A percentile compares a stretch with the other conserved stretches of the same genome.
Evolutionary conservation across 1,140 invertebrate species (phyloP).

Genomic region (Latrodectus geometricus): DNA sequence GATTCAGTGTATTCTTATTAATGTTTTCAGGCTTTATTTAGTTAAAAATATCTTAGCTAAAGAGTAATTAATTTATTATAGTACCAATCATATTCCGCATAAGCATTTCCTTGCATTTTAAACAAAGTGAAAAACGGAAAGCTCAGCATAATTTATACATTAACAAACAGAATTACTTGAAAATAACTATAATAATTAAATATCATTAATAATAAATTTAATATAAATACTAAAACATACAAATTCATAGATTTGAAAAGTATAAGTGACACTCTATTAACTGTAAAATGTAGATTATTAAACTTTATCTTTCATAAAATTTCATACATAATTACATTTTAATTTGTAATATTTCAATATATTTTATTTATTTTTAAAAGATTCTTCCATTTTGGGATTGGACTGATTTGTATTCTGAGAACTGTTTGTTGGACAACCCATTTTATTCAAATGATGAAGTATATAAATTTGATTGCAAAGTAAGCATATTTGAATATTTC

Average conservation of each 20-base stretch:
- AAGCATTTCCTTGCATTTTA: too few relatives aligned
- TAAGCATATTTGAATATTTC: slow-evolving; percentile 60
- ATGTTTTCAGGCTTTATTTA: too few relatives aligned
- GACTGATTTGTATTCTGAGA: slow-evolving; percentile 80
- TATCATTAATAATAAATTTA: background rate
- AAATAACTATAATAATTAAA: too few relatives aligned
- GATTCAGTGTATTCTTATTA: too few relatives aligned
- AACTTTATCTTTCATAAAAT: background rate
- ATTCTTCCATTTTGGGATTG: slow-evolving; percentile 83
- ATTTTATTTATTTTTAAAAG: slow-evolving; percentile 63
- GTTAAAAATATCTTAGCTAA: too few relatives aligned
- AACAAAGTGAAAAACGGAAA: too few relatives aligned
- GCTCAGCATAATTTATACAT: too few relatives aligned
- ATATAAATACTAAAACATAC: background rate
- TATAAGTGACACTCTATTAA: background rate
- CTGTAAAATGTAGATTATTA: too few relatives aligned
- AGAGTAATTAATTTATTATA: too few relatives aligned
- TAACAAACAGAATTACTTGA: too few relatives aligned
- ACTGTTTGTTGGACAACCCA: slow-evolving; percentile 79
- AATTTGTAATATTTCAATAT: too few relatives aligned
- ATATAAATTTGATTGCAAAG: slow-evolving; percentile 74
- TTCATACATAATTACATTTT: background rate
- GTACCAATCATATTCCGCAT: too few relatives aligned
- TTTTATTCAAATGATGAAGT: slow-evolving; percentile 73
- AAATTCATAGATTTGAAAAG: background rate